Conservation (phyloP, 1,140 invertebrate species). For the Drosophila ananassae region DNA sequence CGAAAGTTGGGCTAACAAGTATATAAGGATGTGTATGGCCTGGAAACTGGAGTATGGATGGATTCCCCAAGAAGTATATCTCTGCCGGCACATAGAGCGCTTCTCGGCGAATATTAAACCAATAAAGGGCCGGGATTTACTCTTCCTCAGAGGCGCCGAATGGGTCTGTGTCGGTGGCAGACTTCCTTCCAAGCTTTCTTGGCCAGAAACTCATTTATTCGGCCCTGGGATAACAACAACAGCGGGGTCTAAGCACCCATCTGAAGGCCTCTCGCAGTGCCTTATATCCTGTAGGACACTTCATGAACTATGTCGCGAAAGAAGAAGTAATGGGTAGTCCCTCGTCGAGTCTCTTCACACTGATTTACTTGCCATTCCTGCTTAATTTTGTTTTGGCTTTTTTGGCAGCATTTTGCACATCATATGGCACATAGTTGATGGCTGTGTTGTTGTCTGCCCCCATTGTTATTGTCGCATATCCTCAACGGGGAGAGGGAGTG, state of each 20-base stretch:
- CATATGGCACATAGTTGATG: constrained; percentile 62
- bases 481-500: background rate
- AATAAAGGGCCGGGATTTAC: constrained; percentile 58
- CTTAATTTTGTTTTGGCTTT: constrained; percentile 46
- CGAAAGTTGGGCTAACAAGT: constrained; percentile 56
- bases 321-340: too few relatives aligned
- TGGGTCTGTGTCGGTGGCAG: constrained; percentile 2
- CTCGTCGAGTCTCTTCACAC: background rate
- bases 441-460: constrained; percentile 28
- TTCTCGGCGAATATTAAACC: constrained; percentile 66
- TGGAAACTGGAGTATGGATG: constrained; percentile 22
- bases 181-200: constrained; percentile 10
- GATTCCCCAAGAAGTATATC: constrained; percentile 41
- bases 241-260: constrained; percentile 7
- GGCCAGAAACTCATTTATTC: constrained; percentile 56
- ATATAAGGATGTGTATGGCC: constrained; percentile 32
- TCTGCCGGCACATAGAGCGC: constrained; percentile 42
- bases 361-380: constrained; percentile 13
- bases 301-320: background rate
- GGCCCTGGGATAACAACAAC: constrained; percentile 29
- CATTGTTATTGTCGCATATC: constrained; percentile 49
- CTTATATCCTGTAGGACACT: constrained; percentile 6
- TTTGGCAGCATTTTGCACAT: constrained; percentile 69
- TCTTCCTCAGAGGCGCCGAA: constrained; percentile 4
- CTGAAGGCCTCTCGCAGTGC: constrained; percentile 10